Evolutionary conservation across 2,113 vertebrate species (phyloP).

Genomic region (Bombycilla garrulus): DNA sequence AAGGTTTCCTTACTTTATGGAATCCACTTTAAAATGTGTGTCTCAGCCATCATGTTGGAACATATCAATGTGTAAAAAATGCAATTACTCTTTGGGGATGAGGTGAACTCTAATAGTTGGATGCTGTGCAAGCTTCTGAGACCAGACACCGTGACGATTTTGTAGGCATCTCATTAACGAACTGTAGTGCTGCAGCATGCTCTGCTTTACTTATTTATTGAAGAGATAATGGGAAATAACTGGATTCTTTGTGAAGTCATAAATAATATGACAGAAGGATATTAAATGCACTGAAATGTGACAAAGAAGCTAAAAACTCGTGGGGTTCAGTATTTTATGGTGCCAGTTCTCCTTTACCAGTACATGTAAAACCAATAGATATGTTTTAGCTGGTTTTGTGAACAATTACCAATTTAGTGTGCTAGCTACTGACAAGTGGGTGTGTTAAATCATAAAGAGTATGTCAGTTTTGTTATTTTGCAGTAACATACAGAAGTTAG

Average conservation of each 20-base stretch:
- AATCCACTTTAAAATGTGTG: slow-evolving; percentile 46
- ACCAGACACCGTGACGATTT: slow-evolving; percentile 71
- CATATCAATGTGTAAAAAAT: slow-evolving; percentile 69
- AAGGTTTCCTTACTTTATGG: slow-evolving; percentile 33
- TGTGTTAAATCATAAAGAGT: slow-evolving; percentile 11
- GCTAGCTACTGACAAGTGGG: slow-evolving; percentile 20
- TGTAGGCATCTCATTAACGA: slow-evolving; percentile 78
- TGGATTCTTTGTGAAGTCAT: slow-evolving; percentile 78
- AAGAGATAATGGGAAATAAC: slow-evolving; percentile 81
- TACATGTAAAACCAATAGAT: slow-evolving; percentile 68
- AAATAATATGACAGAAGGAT: slow-evolving; percentile 79
- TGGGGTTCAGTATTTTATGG: slow-evolving; percentile 72
- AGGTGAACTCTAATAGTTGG: slow-evolving; percentile 59
- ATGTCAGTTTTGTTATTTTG: not conserved
- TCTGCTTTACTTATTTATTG: slow-evolving; percentile 80
- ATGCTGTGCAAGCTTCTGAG: slow-evolving; percentile 69
- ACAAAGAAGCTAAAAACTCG: slow-evolving; percentile 73
- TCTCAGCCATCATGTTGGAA: slow-evolving; percentile 52
- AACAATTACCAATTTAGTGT: slow-evolving; percentile 54
- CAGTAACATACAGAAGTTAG: not conserved
- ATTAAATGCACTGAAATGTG: slow-evolving; percentile 81
- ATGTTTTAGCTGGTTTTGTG: slow-evolving; percentile 57
- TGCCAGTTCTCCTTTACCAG: slow-evolving; percentile 46
- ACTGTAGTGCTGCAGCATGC: slow-evolving; percentile 70
- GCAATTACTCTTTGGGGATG: slow-evolving; percentile 66